phyloP scores from a whole-genome alignment of 2,113 vertebrate genomes.

The Solea solea region DNA sequence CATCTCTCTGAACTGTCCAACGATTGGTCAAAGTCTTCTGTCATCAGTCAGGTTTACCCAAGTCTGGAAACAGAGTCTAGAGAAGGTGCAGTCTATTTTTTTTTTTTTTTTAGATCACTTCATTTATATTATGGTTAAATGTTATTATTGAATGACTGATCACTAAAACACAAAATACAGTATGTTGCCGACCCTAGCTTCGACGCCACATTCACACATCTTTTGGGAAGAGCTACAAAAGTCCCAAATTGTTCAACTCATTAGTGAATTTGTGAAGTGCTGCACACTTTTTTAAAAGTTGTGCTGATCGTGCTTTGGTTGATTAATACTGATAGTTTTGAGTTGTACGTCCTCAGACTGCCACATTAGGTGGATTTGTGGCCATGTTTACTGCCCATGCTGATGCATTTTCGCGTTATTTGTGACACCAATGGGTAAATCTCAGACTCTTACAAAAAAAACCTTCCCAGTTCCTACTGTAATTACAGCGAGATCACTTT shows the following conservation, averaged over 20 bases:
- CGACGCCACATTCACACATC: background rate
- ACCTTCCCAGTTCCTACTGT: slow-evolving; percentile 9
- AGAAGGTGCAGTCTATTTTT: too few species aligned
- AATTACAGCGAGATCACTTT: slow-evolving; percentile 20
- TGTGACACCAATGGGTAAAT: slow-evolving; percentile 35
- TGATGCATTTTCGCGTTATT: slow-evolving; percentile 33
- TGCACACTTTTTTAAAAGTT: slow-evolving; percentile 18
- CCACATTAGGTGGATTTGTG: slow-evolving; percentile 25
- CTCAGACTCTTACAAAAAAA: slow-evolving; percentile 19
- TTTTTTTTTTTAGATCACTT: too few species aligned
- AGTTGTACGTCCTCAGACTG: slow-evolving; percentile 41
- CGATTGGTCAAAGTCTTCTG: too few species aligned
- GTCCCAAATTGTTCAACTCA: slow-evolving; percentile 23
- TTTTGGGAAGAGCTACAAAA: background rate
- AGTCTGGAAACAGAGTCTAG: too few species aligned
- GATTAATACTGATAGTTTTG: slow-evolving; percentile 40
- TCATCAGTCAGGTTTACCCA: too few species aligned
- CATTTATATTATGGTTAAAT: too few species aligned
- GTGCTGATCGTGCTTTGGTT: slow-evolving; percentile 20
- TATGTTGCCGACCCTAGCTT: background rate
- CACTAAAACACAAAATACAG: background rate
- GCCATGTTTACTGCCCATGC: slow-evolving; percentile 32
- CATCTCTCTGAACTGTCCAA: too few species aligned
- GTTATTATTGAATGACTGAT: too few species aligned
- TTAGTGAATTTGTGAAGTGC: slow-evolving; percentile 19